phyloP scores from a whole-genome alignment of 2,888 invertebrate species.

The Julus scandinavius region DNA sequence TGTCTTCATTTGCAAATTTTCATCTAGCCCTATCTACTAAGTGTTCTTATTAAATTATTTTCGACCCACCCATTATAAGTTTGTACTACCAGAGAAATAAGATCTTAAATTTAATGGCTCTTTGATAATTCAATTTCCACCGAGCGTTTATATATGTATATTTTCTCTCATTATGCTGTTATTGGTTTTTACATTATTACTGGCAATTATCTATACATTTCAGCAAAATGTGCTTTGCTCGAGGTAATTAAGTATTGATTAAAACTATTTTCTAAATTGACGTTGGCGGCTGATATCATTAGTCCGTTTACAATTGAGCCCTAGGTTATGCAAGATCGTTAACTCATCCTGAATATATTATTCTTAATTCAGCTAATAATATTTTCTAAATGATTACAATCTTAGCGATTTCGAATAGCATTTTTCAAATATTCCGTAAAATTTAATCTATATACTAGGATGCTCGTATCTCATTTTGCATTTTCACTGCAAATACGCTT shows the following conservation, averaged over 20 bases:
- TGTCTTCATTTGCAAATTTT: neutral
- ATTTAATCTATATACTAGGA: no score
- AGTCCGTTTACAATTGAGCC: neutral
- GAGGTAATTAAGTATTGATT: neutral
- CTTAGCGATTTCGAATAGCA: no score
- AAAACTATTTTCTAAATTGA: neutral
- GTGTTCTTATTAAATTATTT: neutral
- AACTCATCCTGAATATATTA: neutral
- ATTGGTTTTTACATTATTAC: neutral
- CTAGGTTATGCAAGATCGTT: neutral
- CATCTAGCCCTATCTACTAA: neutral
- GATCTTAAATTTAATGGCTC: neutral
- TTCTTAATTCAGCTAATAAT: neutral
- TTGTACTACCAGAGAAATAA: neutral
- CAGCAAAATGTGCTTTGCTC: neutral
- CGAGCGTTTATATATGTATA: neutral
- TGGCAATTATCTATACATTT: neutral
- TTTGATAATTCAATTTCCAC: neutral
- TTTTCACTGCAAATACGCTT: no score
- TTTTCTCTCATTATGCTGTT: neutral
- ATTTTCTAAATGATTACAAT: neutral
- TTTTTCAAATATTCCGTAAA: no score
- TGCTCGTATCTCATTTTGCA: no score
- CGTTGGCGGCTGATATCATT: conserved; percentile 19
- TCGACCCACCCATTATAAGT: neutral